A percentile compares a stretch with the other conserved stretches of the same genome.
Evolutionary conservation across 2,113 vertebrate genomes (phyloP).

Genomic region (Pristiophorus japonicus): DNA sequence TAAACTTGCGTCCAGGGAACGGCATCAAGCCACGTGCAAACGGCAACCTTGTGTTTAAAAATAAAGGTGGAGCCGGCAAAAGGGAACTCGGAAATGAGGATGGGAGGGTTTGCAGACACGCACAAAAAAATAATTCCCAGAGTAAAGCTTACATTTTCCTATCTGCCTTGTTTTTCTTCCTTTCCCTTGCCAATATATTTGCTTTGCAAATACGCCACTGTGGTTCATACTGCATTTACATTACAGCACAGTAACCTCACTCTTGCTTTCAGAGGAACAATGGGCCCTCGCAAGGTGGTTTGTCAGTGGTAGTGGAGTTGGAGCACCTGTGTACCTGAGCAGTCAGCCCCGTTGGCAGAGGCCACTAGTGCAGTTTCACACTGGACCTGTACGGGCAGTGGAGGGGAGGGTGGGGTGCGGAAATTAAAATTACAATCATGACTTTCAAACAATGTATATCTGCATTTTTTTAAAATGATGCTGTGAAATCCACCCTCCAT

Average conservation of each 20-base stretch:
- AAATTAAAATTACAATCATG: neutral
- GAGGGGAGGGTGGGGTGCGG: neutral
- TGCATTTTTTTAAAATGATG: neutral
- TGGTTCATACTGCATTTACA: neutral
- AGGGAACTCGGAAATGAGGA: neutral
- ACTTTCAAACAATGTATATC: neutral
- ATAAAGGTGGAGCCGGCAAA: neutral
- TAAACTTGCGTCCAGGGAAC: neutral
- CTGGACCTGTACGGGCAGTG: neutral
- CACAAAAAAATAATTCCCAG: neutral
- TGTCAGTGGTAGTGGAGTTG: neutral
- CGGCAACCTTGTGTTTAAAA: neutral
- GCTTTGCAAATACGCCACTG: neutral
- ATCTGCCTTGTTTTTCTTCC: neutral
- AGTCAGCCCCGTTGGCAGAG: neutral
- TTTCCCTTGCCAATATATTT: neutral
- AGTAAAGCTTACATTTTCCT: neutral
- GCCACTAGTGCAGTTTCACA: neutral
- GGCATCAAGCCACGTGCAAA: neutral
- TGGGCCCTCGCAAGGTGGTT: neutral
- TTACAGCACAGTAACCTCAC: neutral
- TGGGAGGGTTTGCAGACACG: neutral
- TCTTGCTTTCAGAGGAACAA: neutral
- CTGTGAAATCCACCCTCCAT: neutral
- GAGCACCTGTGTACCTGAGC: neutral